Percentiles rank a stretch among this genome's conserved stretches.
Evolutionary conservation across 1,140 invertebrate genomes (phyloP).

Genomic region (Pseudomyrmex concolor): DNA sequence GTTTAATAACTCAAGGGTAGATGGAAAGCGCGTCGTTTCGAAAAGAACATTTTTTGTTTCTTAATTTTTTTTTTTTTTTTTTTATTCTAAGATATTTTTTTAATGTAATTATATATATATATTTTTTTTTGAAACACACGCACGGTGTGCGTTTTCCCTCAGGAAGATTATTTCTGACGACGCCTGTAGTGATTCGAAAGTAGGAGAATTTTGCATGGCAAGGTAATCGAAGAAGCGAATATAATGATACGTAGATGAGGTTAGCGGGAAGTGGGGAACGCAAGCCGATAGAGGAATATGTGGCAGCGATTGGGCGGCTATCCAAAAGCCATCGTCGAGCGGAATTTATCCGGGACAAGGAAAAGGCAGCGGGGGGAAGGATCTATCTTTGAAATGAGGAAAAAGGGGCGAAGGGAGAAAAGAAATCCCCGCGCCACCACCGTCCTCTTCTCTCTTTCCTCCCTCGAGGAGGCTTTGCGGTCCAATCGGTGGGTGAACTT

Average conservation of each 20-base stretch:
- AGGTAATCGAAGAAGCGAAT: conserved; percentile 30
- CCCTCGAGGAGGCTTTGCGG: conserved; percentile 53
- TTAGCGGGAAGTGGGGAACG: neutral
- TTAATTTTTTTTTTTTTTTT: neutral
- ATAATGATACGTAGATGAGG: conserved; percentile 38
- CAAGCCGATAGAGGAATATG: conserved; percentile 78
- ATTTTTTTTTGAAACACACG: neutral
- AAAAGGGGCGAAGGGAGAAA: conserved; percentile 28
- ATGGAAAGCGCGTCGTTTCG: neutral
- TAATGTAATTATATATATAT: neutral
- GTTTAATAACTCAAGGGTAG: neutral
- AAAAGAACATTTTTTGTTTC: conserved; percentile 6
- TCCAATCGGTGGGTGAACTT: conserved; percentile 65
- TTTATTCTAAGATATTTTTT: neutral
- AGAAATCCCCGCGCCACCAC: conserved; percentile 33
- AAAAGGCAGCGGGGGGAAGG: conserved; percentile 19
- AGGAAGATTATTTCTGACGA: neutral
- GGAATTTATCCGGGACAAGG: conserved; percentile 60
- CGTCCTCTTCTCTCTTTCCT: neutral
- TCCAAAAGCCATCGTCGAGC: conserved; percentile 81
- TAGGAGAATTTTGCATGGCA: conserved; percentile 12
- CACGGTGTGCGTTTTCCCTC: no score
- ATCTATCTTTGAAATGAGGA: conserved; percentile 49
- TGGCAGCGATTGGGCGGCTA: conserved; percentile 83
- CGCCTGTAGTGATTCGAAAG: neutral